Conservation (phyloP, 2,888 invertebrate genomes). For the Oscheius sp. region DNA sequence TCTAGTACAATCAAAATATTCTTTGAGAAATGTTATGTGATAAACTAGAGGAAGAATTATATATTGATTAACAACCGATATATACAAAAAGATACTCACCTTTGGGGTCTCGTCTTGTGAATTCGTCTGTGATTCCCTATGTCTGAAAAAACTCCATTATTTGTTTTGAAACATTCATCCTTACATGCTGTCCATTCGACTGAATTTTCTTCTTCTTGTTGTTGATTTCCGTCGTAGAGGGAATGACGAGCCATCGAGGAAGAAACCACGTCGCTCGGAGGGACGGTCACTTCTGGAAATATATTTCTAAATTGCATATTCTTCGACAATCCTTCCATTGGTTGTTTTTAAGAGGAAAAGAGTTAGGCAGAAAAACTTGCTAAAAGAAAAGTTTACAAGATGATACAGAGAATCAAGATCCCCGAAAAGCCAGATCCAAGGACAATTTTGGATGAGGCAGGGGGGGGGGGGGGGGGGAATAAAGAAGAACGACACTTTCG, state of each 20-base stretch:
- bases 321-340: background rate
- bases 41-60: background rate
- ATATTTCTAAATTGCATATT: background rate
- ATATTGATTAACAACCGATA: background rate
- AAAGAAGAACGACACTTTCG: too few relatives aligned
- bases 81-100: background rate
- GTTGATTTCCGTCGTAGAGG: conserved; percentile 10
- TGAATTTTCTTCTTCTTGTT: conserved; percentile 1
- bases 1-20: too few relatives aligned
- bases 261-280: conserved; percentile 34
- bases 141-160: conserved; percentile 13
- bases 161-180: background rate
- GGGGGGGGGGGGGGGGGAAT: too few relatives aligned
- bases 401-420: background rate
- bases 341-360: background rate
- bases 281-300: conserved; percentile 46
- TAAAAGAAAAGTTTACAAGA: background rate
- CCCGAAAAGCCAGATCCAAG: background rate
- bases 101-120: conserved; percentile 38
- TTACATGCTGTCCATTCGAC: conserved; percentile 23
- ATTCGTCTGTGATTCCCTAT: conserved; percentile 37
- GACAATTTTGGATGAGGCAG: too few relatives aligned
- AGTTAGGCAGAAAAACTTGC: background rate
- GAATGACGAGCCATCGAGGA: conserved; percentile 14
- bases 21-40: too few relatives aligned